A percentile compares a stretch with the other conserved stretches of the same genome.
phyloP scores from a whole-genome alignment of 2,888 invertebrate genomes.

The Spisula subtruncata region DNA sequence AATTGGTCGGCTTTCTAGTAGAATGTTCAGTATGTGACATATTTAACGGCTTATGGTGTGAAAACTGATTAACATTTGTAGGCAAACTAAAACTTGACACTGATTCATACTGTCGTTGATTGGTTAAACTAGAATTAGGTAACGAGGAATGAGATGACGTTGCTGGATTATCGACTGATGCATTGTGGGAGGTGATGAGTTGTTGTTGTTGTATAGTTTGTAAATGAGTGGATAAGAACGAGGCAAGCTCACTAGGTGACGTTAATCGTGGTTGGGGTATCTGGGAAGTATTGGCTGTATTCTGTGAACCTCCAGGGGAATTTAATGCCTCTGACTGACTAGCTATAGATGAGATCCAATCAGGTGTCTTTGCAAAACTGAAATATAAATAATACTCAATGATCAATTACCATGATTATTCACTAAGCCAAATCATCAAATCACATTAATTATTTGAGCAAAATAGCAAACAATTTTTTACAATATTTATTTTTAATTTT shows the following conservation, averaged over 20 bases:
- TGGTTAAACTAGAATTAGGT: conserved; percentile 36
- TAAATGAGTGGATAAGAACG: conserved; percentile 58
- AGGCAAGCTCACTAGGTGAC: conserved; percentile 54
- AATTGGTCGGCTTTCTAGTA: neutral
- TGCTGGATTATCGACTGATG: conserved; percentile 30
- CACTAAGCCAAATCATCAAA: no score
- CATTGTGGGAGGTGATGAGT: conserved; percentile 32
- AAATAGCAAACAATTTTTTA: no score
- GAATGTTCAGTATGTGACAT: conserved; percentile 1
- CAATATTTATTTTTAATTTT: no score
- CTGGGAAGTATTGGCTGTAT: conserved; percentile 30
- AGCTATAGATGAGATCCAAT: conserved; percentile 63
- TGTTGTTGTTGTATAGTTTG: conserved; percentile 58
- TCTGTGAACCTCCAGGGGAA: conserved; percentile 1
- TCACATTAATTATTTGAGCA: no score
- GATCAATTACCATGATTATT: no score
- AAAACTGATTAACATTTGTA: conserved; percentile 27
- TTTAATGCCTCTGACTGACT: conserved; percentile 25
- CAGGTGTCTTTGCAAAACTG: conserved; percentile 68
- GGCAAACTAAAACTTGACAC: conserved; percentile 49
- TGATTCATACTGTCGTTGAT: conserved; percentile 37
- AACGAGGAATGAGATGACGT: conserved; percentile 8
- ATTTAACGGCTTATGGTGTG: neutral
- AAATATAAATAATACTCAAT: conserved; percentile 22
- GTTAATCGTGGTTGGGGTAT: conserved; percentile 36